Conservation (phyloP, 2,888 invertebrate genomes). For the Tryphoninae sp. region DNA sequence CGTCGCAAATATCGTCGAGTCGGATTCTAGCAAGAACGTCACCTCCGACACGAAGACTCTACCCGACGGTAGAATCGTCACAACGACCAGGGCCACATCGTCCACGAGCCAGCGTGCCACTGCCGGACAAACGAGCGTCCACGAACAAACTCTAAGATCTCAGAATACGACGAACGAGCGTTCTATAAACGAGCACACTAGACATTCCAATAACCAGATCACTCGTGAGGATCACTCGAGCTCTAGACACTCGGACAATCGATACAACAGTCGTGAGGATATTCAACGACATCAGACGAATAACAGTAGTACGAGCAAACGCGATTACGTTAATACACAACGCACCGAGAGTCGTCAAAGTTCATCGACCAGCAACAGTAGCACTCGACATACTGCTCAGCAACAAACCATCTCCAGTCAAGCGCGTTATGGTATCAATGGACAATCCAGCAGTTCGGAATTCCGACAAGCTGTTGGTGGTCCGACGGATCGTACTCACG, state of each 20-base stretch:
- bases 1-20: constrained; percentile 64
- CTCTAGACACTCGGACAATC: constrained; percentile 66
- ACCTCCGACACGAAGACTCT: constrained; percentile 80
- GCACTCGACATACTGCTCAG: constrained; percentile 75
- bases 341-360: constrained; percentile 70
- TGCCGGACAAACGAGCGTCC: constrained; percentile 63
- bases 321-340: constrained; percentile 75
- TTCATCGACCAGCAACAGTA: constrained; percentile 46
- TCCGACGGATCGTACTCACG: constrained; percentile 61
- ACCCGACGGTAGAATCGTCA: constrained; percentile 83
- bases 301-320: constrained; percentile 59
- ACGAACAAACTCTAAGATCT: constrained; percentile 61
- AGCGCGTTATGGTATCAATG: constrained; percentile 76
- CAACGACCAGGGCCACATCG: constrained; percentile 82
- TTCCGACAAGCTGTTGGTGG: constrained; percentile 82
- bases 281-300: constrained; percentile 46
- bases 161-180: constrained; percentile 60
- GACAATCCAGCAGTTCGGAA: constrained; percentile 83
- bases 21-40: constrained; percentile 60
- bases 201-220: constrained; percentile 52
- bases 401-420: constrained; percentile 81
- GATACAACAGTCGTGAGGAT: constrained; percentile 63
- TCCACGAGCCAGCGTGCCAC: constrained; percentile 73
- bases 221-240: constrained; percentile 58
- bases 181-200: constrained; percentile 58